Conservation (phyloP, 2,888 invertebrate species). For the Tholera decimalis region DNA sequence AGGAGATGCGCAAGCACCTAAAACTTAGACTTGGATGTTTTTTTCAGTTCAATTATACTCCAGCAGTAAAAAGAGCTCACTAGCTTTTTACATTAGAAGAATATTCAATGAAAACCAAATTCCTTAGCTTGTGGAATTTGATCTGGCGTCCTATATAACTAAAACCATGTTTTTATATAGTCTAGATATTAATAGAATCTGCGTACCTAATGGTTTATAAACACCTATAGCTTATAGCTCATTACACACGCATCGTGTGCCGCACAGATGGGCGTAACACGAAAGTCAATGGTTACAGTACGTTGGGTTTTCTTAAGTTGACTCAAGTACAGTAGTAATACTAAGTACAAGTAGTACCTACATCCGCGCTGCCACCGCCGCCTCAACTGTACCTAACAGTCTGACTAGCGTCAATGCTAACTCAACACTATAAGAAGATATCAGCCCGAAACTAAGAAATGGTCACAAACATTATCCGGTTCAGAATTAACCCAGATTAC, state of each 20-base stretch:
- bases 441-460: too few species aligned
- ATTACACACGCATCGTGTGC: neutral
- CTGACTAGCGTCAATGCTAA: too few species aligned
- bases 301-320: too few species aligned
- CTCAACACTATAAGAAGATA: too few species aligned
- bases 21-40: too few species aligned
- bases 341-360: too few species aligned
- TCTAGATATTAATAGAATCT: neutral
- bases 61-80: neutral
- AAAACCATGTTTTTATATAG: neutral
- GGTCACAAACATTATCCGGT: too few species aligned
- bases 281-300: neutral
- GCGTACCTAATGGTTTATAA: neutral
- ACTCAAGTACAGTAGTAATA: too few species aligned
- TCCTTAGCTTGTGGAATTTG: slow-evolving; percentile 4
- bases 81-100: neutral
- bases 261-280: neutral
- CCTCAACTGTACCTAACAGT: too few species aligned
- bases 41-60: too few species aligned
- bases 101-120: neutral
- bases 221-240: neutral
- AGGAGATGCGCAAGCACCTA: too few species aligned
- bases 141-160: neutral
- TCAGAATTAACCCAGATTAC: neutral
- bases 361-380: too few species aligned